Evolutionary conservation across 2,113 vertebrate genomes (phyloP).

Genomic region (Bufo bufo): DNA sequence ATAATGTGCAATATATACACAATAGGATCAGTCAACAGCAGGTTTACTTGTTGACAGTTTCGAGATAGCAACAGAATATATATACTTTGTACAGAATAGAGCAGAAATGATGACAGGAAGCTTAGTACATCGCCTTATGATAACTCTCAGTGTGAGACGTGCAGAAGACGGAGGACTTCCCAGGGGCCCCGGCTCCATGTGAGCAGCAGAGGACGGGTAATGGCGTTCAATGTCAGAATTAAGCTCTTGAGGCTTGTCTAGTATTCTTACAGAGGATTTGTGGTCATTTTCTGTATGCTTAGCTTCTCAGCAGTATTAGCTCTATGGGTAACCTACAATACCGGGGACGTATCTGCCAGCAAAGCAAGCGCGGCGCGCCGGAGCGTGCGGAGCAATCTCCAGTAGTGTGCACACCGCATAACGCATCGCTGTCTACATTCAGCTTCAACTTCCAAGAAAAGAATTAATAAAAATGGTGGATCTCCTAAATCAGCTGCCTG

Average conservation of each 20-base stretch:
- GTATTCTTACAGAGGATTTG: conserved; percentile 27
- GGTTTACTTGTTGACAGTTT: no score
- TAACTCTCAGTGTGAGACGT: no score
- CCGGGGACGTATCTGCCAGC: conserved; percentile 40
- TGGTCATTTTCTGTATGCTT: conserved; percentile 39
- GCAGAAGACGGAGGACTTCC: not conserved
- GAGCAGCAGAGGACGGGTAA: not conserved
- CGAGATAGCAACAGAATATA: no score
- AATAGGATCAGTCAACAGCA: not conserved
- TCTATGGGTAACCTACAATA: conserved; percentile 32
- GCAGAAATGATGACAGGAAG: no score
- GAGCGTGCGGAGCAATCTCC: not conserved
- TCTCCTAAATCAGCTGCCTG: not conserved
- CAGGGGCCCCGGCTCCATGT: not conserved
- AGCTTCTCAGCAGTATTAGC: conserved; percentile 47
- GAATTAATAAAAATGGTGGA: not conserved
- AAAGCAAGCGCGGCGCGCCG: not conserved
- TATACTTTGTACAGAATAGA: no score
- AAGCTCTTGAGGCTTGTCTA: conserved; percentile 50
- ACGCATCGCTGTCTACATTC: not conserved
- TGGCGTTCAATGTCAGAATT: conserved; percentile 41
- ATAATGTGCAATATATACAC: not conserved
- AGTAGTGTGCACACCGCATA: not conserved
- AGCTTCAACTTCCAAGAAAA: not conserved
- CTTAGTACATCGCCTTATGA: no score